These are phyloP conservation scores for Sinocyclocheilus anshuiensis DNA, from an alignment of 2,113 vertebrate genomes.

Conservation along the genomic window DNA sequence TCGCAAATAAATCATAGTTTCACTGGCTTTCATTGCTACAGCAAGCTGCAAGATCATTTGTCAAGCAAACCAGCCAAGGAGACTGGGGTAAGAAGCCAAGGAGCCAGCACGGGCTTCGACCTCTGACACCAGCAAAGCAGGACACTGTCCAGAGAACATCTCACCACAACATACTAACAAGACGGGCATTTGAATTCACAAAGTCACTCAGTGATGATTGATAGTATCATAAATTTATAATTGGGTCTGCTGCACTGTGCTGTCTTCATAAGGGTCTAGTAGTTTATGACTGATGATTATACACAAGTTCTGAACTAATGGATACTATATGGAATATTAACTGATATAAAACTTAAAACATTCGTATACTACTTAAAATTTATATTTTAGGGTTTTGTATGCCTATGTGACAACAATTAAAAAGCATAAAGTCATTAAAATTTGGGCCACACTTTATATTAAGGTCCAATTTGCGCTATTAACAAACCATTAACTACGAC, in stretches of 20 bases:
- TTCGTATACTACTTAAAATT: neutral
- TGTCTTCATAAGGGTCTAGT: neutral
- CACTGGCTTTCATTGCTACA: neutral
- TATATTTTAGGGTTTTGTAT: neutral
- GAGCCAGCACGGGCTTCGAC: neutral
- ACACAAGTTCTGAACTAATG: neutral
- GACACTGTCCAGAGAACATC: neutral
- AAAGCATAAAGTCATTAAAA: neutral
- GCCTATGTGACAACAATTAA: neutral
- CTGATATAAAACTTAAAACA: neutral
- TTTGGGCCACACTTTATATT: too few relatives aligned
- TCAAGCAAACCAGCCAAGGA: conserved; percentile 25
- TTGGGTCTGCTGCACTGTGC: neutral
- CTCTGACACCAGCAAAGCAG: neutral
- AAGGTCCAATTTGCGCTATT: too few relatives aligned
- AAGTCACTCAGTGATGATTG: conserved; percentile 1
- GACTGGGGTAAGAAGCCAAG: conserved; percentile 19
- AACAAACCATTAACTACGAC: too few relatives aligned
- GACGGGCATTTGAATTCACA: neutral
- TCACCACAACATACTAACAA: neutral
- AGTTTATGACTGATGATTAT: neutral
- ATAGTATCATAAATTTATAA: neutral
- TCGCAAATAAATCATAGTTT: neutral
- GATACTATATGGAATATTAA: neutral
- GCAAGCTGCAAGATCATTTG: conserved; percentile 2